Evolutionary conservation across 2,888 invertebrate species (phyloP).

Genomic region (Notocelia uddmanniana): DNA sequence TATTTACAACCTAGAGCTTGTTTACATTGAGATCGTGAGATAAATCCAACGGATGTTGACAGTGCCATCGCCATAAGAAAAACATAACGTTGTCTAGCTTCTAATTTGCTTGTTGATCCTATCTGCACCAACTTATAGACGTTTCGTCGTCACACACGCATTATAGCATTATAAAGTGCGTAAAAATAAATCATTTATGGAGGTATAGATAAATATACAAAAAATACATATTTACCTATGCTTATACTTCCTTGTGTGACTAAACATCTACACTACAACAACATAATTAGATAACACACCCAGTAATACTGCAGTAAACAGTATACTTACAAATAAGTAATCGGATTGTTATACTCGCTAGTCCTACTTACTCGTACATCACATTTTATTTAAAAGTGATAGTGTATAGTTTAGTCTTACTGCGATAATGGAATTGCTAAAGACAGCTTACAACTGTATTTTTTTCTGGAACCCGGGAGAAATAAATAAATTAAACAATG

Average conservation of each 20-base stretch:
- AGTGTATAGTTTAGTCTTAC: not conserved
- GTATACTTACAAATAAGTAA: conserved; percentile 19
- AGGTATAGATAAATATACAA: no score
- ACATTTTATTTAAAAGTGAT: not conserved
- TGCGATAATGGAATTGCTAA: not conserved
- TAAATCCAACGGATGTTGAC: not conserved
- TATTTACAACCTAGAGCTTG: not conserved
- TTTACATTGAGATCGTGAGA: not conserved
- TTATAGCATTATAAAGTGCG: no score
- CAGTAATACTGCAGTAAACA: conserved; percentile 13
- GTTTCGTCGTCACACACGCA: no score
- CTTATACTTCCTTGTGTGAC: no score
- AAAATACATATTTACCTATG: no score
- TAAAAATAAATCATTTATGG: no score
- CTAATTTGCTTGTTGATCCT: no score
- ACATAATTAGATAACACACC: not conserved
- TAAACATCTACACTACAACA: no score
- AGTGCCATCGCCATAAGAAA: not conserved
- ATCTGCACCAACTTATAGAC: no score
- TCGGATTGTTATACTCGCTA: conserved; percentile 28
- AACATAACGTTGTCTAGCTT: not conserved
- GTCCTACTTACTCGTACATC: not conserved
- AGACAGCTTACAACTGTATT: no score
- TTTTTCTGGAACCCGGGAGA: no score
- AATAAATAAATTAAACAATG: no score